phyloP scores from a whole-genome alignment of 2,888 invertebrate species.

The Stictocephala bisonia region DNA sequence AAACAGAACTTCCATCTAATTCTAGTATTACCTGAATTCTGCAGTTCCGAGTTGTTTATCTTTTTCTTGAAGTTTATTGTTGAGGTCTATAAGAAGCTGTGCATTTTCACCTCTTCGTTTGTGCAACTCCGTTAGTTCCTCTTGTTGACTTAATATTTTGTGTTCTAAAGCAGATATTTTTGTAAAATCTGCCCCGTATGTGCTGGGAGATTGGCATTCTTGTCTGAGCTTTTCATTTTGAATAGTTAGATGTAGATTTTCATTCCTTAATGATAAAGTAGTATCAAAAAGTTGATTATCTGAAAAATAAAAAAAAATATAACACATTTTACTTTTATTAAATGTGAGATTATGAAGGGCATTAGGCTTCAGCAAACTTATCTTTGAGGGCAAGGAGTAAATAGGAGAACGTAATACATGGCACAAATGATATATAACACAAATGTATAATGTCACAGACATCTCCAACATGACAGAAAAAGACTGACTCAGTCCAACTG shows the following conservation, averaged over 20 bases:
- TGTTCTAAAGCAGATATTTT: slow-evolving; percentile 83
- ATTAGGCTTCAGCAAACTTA: too few species aligned
- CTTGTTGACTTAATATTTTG: slow-evolving; percentile 87
- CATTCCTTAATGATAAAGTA: slow-evolving; percentile 80
- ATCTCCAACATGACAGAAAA: too few species aligned
- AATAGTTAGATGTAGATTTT: slow-evolving; percentile 87
- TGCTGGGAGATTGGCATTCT: slow-evolving; percentile 65
- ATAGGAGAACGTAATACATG: too few species aligned
- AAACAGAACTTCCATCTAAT: too few species aligned
- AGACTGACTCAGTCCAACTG: too few species aligned
- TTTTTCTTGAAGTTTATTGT: slow-evolving; percentile 85
- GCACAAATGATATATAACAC: too few species aligned
- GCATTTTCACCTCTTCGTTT: slow-evolving; percentile 91
- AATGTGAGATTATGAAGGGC: too few species aligned
- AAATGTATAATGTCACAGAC: too few species aligned
- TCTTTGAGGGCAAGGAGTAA: too few species aligned
- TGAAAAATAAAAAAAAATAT: slow-evolving; percentile 65
- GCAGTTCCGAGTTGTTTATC: slow-evolving; percentile 84
- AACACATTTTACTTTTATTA: background rate
- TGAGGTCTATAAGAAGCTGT: slow-evolving; percentile 92
- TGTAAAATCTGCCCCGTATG: slow-evolving; percentile 65
- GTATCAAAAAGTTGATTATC: slow-evolving; percentile 90
- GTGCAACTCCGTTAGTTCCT: slow-evolving; percentile 92
- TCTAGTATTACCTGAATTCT: too few species aligned
- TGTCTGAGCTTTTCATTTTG: slow-evolving; percentile 84